Conservation (phyloP, 2,888 invertebrate genomes). For the Aromia moschata region DNA sequence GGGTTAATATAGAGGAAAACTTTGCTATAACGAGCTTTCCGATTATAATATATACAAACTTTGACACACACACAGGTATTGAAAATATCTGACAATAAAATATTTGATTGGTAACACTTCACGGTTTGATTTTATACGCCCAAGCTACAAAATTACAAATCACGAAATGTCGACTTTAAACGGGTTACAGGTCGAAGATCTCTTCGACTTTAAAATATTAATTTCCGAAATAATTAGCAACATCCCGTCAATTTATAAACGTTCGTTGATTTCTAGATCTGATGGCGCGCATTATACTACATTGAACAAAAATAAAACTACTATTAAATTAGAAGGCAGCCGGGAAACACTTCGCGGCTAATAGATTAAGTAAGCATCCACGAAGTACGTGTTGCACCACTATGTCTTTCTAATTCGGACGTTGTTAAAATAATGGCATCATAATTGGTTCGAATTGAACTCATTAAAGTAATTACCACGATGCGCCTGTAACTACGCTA, state of each 20-base stretch:
- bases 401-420: constrained; percentile 44
- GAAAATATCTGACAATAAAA: too few species aligned
- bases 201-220: not conserved
- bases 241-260: not conserved
- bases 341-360: not conserved
- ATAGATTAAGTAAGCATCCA: too few species aligned
- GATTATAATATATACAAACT: too few species aligned
- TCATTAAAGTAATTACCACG: constrained; percentile 53
- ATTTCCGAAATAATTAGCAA: not conserved
- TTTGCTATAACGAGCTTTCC: too few species aligned
- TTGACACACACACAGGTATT: too few species aligned
- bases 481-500: not conserved
- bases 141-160: too few species aligned
- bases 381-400: constrained; percentile 7
- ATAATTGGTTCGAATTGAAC: constrained; percentile 55
- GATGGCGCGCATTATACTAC: not conserved
- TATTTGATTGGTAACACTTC: too few species aligned
- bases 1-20: too few species aligned
- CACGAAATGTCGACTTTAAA: not conserved
- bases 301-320: not conserved
- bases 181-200: not conserved
- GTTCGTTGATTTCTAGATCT: not conserved
- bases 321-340: not conserved
- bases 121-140: too few species aligned
- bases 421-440: constrained; percentile 51